phyloP scores from a whole-genome alignment of 2,888 invertebrate genomes.

The Drosophila borborema region DNA sequence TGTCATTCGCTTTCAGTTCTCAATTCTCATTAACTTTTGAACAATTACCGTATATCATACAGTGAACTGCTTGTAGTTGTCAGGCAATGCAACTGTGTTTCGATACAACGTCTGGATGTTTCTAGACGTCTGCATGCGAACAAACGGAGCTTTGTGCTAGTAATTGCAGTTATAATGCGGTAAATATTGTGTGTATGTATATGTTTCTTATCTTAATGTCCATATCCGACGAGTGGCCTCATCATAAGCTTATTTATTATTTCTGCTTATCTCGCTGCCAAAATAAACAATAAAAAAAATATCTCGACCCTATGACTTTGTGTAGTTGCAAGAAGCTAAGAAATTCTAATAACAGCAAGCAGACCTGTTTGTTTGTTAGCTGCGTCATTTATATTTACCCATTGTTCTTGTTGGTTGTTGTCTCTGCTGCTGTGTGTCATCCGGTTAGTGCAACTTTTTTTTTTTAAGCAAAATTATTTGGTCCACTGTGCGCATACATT shows the following conservation, averaged over 20 bases:
- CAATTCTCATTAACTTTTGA: constrained; percentile 21
- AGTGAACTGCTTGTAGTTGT: constrained; percentile 19
- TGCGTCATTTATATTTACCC: constrained; percentile 22
- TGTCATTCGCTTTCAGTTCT: constrained; percentile 29
- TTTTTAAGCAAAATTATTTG: neutral
- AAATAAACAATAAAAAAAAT: constrained; percentile 33
- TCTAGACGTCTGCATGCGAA: constrained; percentile 32
- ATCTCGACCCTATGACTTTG: constrained; percentile 41
- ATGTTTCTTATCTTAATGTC: constrained; percentile 38
- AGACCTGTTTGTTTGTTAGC: constrained; percentile 39
- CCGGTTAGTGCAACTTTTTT: constrained; percentile 12
- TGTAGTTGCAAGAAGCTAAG: constrained; percentile 15
- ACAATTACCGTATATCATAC: constrained; percentile 25
- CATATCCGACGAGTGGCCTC: constrained; percentile 29
- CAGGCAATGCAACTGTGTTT: constrained; percentile 12
- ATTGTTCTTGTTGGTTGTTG: constrained; percentile 4
- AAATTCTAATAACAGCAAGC: constrained; percentile 12
- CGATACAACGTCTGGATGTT: constrained; percentile 30
- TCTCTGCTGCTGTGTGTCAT: constrained; percentile 16
- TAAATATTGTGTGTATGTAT: constrained; percentile 30
- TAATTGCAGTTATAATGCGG: constrained; percentile 46
- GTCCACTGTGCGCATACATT: constrained; percentile 27
- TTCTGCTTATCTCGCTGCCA: constrained; percentile 47
- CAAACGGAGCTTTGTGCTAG: constrained; percentile 17
- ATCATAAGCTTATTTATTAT: constrained; percentile 44